Evolutionary conservation across 1,140 invertebrate genomes (phyloP), one percentile per base, ranked within the genome.

Genomic region (Acromyrmex heyeri): DNA sequence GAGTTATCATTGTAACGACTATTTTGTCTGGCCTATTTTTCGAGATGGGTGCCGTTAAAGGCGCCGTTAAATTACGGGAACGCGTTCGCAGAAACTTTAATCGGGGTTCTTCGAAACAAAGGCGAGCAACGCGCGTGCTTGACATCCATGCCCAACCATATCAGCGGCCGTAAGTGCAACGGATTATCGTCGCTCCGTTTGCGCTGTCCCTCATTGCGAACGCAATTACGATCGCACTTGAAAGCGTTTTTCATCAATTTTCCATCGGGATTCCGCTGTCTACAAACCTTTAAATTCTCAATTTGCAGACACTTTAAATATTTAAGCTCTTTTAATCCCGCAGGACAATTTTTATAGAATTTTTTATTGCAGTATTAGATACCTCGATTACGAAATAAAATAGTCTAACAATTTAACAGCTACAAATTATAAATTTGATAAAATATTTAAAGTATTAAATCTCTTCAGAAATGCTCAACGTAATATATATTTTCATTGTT

Each of bases 71-170:
- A 75, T 34, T 59, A 61, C 79, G 53, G 38, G 65, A 62, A 75
- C 55, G 79, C 55, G 55, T 83, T 83, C 79, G 79, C 44, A 38
- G 79, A 83, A 83, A 24, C 55, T 75, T 83, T 83, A 83, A 83
- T 75, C 69, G 69, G 48, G 8, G 12, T 83, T 83, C 79, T 27
- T 18, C n/a, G 79, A 83, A 82, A 83, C 79, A 61, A 73, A 73
- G 44, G 69, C 55, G 44, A 18, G n/a, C 44, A 14, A 16, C 67
- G 24, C 24, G 48, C 55, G 34, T 7, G n/a, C 24, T 61, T 61
- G 34, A 48, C 78, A 34, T 73, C 48, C 18, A 14, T 59, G 21
- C n/a, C 16, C 53, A 21, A 73, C 55, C 77, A 12, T 73, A 61
- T 82, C 79, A 82, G 44, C 30, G 3, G 21, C 8, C 21, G 44